Conservation (phyloP, 2,113 vertebrate genomes). For the Daubentonia madagascariensis region DNA sequence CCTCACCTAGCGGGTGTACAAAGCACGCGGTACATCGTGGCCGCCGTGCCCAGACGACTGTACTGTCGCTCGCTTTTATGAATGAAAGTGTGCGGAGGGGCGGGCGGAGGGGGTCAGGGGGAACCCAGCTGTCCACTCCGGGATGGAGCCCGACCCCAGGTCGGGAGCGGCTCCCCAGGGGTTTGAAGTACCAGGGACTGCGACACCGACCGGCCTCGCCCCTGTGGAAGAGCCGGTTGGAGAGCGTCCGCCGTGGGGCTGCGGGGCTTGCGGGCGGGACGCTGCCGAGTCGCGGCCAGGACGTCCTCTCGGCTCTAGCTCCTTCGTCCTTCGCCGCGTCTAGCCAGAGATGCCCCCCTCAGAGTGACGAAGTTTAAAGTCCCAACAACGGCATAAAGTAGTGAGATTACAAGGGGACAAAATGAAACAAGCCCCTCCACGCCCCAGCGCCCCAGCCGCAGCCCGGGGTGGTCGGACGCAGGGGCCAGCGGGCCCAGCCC, state of each 20-base stretch:
- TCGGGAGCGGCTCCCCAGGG: not conserved
- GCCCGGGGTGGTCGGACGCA: not conserved
- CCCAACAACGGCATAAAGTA: not conserved
- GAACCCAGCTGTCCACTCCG: not conserved
- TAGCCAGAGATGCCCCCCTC: not conserved
- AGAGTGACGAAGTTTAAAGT: not conserved
- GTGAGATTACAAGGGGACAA: not conserved
- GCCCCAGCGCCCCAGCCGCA: not conserved
- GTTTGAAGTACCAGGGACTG: not conserved
- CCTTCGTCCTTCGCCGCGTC: not conserved
- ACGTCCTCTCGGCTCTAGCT: not conserved
- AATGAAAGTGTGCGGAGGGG: not conserved
- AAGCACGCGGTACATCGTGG: not conserved
- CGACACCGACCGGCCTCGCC: rapidly evolving
- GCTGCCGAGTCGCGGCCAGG: not conserved
- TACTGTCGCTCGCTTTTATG: not conserved
- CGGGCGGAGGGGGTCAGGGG: not conserved
- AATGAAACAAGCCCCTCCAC: not conserved
- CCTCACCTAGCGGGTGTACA: not conserved
- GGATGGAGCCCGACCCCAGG: not conserved
- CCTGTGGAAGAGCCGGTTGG: not conserved
- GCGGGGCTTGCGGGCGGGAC: not conserved
- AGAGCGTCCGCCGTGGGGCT: rapidly evolving
- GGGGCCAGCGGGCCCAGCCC: not conserved
- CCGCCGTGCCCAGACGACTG: not conserved